phyloP scores from a whole-genome alignment of 2,888 invertebrate species.

The Drosophila borealis region DNA sequence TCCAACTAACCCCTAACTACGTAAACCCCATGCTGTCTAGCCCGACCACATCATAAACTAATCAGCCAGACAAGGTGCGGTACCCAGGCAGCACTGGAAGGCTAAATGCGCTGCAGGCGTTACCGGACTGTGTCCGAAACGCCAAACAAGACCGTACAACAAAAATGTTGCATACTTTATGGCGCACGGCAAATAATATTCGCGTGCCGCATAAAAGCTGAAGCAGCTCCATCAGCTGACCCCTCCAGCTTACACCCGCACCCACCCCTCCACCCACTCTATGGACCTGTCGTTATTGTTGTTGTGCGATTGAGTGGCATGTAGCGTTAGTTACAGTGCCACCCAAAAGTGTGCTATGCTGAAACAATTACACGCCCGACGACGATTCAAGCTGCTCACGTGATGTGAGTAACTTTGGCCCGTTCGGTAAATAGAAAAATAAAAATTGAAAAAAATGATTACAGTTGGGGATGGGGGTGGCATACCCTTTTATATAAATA shows the following conservation, averaged over 20 bases:
- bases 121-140: conserved; percentile 32
- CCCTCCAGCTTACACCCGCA: neutral
- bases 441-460: conserved; percentile 36
- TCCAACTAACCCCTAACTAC: too few species aligned
- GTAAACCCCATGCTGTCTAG: conserved; percentile 13
- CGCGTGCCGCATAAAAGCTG: conserved; percentile 60
- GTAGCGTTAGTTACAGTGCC: conserved; percentile 73
- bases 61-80: conserved; percentile 66
- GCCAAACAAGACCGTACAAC: conserved; percentile 43
- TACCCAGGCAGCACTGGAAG: conserved; percentile 14
- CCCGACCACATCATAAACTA: conserved; percentile 69
- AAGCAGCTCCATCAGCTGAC: neutral
- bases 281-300: conserved; percentile 41
- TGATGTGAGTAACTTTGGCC: conserved; percentile 70
- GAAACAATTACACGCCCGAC: conserved; percentile 57
- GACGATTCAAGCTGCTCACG: conserved; percentile 30
- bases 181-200: conserved; percentile 69
- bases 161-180: conserved; percentile 77
- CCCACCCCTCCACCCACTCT: too few species aligned
- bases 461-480: neutral
- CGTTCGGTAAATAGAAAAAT: conserved; percentile 49
- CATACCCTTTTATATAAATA: conserved; percentile 20
- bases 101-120: conserved; percentile 37
- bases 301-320: conserved; percentile 71
- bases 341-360: conserved; percentile 43